phyloP scores from a whole-genome alignment of 1,140 invertebrate species.

The Drosophila bocqueti region DNA sequence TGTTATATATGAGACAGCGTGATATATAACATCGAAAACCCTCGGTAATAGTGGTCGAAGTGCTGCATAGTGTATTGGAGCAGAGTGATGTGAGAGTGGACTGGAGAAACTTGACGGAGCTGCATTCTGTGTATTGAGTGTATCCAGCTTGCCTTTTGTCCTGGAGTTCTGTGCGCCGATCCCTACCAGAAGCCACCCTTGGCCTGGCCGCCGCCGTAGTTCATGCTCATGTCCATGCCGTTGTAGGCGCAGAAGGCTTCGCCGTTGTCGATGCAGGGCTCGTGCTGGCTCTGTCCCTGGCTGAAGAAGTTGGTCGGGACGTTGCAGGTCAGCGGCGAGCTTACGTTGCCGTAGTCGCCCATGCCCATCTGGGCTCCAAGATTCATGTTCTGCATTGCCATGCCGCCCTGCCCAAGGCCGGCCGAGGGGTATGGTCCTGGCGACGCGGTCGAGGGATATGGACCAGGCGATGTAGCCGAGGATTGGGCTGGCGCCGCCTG shows the following conservation, averaged over 20 bases:
- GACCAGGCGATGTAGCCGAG: not conserved
- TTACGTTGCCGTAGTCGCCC: slow-evolving; percentile 25
- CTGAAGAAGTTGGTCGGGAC: slow-evolving; percentile 26
- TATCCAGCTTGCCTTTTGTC: no score
- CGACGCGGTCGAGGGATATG: not conserved
- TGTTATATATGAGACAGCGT: slow-evolving; percentile 2
- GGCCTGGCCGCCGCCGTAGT: slow-evolving; percentile 2
- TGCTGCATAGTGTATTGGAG: not conserved
- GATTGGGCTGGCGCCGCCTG: not conserved
- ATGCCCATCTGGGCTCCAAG: slow-evolving; percentile 26
- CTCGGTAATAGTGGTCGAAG: not conserved
- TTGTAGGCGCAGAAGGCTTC: slow-evolving; percentile 44
- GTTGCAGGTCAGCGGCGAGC: slow-evolving; percentile 28
- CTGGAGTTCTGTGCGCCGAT: not conserved
- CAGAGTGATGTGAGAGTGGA: not conserved
- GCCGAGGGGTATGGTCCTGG: not conserved
- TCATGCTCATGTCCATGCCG: slow-evolving; percentile 23
- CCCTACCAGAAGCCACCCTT: slow-evolving; percentile 26
- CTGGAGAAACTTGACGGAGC: not conserved
- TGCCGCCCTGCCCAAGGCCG: slow-evolving; percentile 1
- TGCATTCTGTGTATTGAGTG: not conserved
- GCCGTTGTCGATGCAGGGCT: slow-evolving; percentile 36
- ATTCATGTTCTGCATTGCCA: slow-evolving; percentile 1
- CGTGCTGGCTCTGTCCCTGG: slow-evolving; percentile 10
- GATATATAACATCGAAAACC: not conserved